Evolutionary conservation across 2,797 vertebrate genomes (phyloP).

Genomic region (Telmatherina bonti): DNA sequence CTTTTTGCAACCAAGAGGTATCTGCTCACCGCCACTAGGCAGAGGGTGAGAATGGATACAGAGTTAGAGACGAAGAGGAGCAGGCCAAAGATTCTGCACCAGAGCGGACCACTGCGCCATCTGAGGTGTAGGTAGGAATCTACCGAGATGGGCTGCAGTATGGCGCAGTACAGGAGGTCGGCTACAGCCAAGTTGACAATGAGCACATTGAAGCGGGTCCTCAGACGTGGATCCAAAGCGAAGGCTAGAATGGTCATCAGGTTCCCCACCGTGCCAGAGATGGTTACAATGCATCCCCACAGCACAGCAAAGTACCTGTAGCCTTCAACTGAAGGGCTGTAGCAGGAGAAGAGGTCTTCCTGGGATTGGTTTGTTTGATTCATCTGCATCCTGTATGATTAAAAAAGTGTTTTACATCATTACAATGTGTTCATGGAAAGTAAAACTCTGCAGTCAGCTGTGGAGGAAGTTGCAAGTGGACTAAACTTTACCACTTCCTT

Average conservation of each 20-base stretch:
- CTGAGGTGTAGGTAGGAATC: conserved; percentile 90
- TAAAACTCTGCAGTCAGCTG: not conserved
- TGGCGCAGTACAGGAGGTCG: conserved; percentile 89
- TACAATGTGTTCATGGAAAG: not conserved
- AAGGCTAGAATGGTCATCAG: conserved; percentile 89
- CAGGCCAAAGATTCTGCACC: conserved; percentile 87
- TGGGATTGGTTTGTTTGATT: conserved; percentile 76
- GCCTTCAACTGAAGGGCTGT: conserved; percentile 82
- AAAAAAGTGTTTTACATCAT: not conserved
- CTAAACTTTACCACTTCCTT: conserved; percentile 29
- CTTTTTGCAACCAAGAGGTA: conserved; percentile 88
- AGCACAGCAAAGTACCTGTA: conserved; percentile 88
- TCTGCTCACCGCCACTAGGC: conserved; percentile 86
- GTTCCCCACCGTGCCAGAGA: conserved; percentile 87
- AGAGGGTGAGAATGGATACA: conserved; percentile 90
- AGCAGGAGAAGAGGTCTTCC: conserved; percentile 85
- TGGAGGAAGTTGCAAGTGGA: conserved; percentile 16
- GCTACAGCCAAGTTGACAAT: conserved; percentile 89
- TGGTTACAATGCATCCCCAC: conserved; percentile 86
- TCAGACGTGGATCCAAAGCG: conserved; percentile 78
- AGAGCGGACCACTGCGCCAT: conserved; percentile 83
- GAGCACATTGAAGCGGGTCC: conserved; percentile 89
- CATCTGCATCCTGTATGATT: conserved; percentile 64
- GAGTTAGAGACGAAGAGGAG: conserved; percentile 91
- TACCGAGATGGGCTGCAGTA: conserved; percentile 89